A percentile compares a stretch with the other conserved stretches of the same genome.
Evolutionary conservation across 1,140 invertebrate species (phyloP).

Genomic region (Drosophila ogumai): DNA sequence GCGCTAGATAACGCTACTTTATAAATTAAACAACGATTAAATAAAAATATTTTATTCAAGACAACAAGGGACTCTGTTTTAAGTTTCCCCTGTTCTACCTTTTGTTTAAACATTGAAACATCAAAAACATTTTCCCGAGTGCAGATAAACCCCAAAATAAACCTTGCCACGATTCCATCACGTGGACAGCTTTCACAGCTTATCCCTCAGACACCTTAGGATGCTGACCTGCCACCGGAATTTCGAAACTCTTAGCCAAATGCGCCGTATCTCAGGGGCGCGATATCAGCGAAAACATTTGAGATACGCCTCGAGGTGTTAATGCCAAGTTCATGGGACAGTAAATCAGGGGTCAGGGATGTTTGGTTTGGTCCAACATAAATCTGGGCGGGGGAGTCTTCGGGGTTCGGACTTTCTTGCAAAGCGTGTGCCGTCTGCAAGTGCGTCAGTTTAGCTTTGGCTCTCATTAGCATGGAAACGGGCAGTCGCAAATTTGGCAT

Average conservation of each 20-base stretch:
- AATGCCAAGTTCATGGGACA: constrained; percentile 36
- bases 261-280: constrained; percentile 8
- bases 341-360: constrained; percentile 45
- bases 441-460: constrained; percentile 25
- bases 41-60: neutral
- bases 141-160: neutral
- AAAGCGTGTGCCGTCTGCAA: constrained; percentile 21
- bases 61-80: neutral
- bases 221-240: constrained; percentile 23
- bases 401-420: neutral
- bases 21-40: neutral
- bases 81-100: too few relatives aligned
- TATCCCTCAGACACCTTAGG: constrained; percentile 18
- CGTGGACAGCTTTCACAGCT: constrained; percentile 4
- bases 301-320: constrained; percentile 27
- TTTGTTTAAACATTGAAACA: too few relatives aligned
- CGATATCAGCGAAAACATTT: constrained; percentile 25
- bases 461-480: constrained; percentile 44
- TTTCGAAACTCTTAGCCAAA: constrained; percentile 21
- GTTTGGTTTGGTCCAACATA: constrained; percentile 17
- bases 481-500: constrained; percentile 33
- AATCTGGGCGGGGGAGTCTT: neutral
- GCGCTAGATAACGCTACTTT: neutral
- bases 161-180: neutral
- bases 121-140: too few relatives aligned